Evolutionary conservation across 2,113 vertebrate genomes (phyloP).

Genomic region (Pseudorasbora parva): DNA sequence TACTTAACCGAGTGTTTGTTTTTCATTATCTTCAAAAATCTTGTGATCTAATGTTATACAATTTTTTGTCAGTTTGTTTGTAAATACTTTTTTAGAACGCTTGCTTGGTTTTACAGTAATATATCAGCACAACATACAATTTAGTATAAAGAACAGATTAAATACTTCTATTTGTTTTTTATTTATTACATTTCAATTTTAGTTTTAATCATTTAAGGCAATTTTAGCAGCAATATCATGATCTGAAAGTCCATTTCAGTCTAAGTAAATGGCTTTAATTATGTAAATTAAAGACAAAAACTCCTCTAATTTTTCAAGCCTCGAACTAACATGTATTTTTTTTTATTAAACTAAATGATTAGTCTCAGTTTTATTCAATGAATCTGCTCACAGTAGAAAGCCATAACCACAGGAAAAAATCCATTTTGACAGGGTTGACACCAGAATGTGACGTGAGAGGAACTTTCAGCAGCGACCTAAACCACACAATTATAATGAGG

Average conservation of each 20-base stretch:
- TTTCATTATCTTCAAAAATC: not conserved
- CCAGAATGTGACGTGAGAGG: not conserved
- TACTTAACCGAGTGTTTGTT: not conserved
- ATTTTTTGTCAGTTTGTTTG: not conserved
- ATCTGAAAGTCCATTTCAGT: not conserved
- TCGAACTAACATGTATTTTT: not conserved
- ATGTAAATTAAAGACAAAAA: not conserved
- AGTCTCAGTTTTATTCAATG: not conserved
- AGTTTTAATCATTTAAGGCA: not conserved
- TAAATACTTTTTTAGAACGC: not conserved
- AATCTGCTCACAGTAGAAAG: too few species aligned
- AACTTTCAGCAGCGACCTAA: not conserved
- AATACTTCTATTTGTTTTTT: not conserved
- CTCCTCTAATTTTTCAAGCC: not conserved
- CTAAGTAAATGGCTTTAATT: not conserved
- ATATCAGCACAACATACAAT: too few species aligned
- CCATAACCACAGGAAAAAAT: not conserved
- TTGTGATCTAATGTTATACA: not conserved
- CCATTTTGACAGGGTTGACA: not conserved
- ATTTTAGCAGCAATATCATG: not conserved
- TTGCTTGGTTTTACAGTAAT: too few species aligned
- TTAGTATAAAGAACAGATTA: too few species aligned
- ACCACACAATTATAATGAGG: not conserved
- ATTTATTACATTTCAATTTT: not conserved
- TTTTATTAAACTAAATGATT: not conserved